A percentile compares a stretch with the other conserved stretches of the same genome.
phyloP scores from a whole-genome alignment of 2,888 invertebrate species.

The Yponomeuta malinellus region DNA sequence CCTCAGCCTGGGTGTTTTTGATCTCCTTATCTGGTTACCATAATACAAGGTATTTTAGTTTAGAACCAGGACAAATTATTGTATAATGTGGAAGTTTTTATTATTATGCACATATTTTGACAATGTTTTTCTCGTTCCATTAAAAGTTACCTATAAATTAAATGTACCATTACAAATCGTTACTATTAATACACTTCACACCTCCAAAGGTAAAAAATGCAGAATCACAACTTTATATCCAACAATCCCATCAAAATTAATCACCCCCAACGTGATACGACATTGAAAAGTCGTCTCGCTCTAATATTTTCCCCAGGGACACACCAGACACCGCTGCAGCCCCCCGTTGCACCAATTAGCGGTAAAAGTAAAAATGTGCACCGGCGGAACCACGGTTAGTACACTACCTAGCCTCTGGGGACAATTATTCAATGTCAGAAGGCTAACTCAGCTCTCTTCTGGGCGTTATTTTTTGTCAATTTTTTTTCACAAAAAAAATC shows the following conservation, averaged over 20 bases:
- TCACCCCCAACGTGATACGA: conserved; percentile 26
- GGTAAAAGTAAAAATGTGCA: conserved; percentile 71
- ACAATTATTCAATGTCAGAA: not conserved
- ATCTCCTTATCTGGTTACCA: too few species aligned
- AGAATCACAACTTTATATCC: not conserved
- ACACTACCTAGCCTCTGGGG: conserved; percentile 33
- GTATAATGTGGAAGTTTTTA: too few species aligned
- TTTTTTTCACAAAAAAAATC: not conserved
- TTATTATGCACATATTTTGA: too few species aligned
- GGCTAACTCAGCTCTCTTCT: not conserved
- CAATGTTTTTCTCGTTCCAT: too few species aligned
- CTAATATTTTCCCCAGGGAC: conserved; percentile 46
- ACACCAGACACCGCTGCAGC: conserved; percentile 46
- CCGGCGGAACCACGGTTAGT: conserved; percentile 56
- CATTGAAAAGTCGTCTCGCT: conserved; percentile 58
- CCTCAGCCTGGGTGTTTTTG: too few species aligned
- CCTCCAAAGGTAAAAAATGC: not conserved
- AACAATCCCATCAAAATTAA: not conserved
- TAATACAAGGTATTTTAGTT: too few species aligned
- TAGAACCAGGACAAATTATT: too few species aligned
- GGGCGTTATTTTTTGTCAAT: not conserved
- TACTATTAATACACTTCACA: not conserved
- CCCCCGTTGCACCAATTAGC: conserved; percentile 72
- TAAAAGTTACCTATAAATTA: too few species aligned
- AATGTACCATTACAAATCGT: too few species aligned